Conservation (phyloP, 2,888 invertebrate species). For the Azorinus chamasolen region DNA sequence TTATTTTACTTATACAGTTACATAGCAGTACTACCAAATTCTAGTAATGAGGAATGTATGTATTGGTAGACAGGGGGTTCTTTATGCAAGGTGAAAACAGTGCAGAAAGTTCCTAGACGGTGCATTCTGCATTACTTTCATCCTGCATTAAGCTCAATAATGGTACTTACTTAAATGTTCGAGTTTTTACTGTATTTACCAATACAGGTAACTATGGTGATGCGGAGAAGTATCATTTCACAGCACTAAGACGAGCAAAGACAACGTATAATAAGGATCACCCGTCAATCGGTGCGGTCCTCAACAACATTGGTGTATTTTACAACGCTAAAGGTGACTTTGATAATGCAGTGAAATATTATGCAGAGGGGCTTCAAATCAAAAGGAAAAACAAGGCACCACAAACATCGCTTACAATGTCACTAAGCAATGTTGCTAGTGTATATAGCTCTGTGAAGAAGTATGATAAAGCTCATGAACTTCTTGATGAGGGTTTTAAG, state of each 20-base stretch:
- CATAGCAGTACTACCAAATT: too few species aligned
- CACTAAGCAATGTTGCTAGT: slow-evolving; percentile 64
- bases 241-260: slow-evolving; percentile 31
- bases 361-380: slow-evolving; percentile 53
- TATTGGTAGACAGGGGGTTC: too few species aligned
- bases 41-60: too few species aligned
- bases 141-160: too few species aligned
- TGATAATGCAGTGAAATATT: slow-evolving; percentile 59
- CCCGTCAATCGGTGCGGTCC: slow-evolving; percentile 46
- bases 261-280: slow-evolving; percentile 32
- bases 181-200: background rate
- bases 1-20: too few species aligned
- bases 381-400: slow-evolving; percentile 55
- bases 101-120: too few species aligned
- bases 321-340: slow-evolving; percentile 60
- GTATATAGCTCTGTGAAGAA: slow-evolving; percentile 23
- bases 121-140: too few species aligned
- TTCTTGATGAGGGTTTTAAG: slow-evolving; percentile 44
- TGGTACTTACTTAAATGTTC: background rate
- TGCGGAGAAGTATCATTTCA: slow-evolving; percentile 57
- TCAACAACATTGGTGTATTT: slow-evolving; percentile 70
- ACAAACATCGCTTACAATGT: slow-evolving; percentile 50
- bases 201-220: slow-evolving; percentile 60
- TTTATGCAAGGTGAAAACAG: too few species aligned
- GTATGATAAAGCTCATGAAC: slow-evolving; percentile 28